Conservation (phyloP, 2,888 invertebrate genomes). For the Cephalotes varians region DNA sequence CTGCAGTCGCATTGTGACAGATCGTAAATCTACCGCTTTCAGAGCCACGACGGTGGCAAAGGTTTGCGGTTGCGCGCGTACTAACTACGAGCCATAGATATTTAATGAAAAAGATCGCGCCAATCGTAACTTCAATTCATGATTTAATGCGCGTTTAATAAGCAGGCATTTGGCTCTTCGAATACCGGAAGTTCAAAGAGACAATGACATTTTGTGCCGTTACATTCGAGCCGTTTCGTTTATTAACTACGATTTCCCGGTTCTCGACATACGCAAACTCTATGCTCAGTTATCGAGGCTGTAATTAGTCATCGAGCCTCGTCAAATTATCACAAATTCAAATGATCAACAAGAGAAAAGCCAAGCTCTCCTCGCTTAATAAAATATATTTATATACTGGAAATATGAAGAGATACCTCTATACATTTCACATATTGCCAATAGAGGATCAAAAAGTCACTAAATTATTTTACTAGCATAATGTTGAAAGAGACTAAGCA, state of each 20-base stretch:
- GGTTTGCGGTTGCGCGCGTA: not conserved
- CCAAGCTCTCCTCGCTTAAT: not conserved
- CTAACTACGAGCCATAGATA: not conserved
- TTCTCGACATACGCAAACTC: not conserved
- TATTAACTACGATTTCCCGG: not conserved
- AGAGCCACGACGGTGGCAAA: not conserved
- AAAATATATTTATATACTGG: not conserved
- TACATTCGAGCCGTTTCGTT: not conserved
- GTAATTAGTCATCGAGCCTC: conserved; percentile 5
- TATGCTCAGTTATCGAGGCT: not conserved
- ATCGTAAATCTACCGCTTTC: conserved; percentile 42
- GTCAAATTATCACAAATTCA: not conserved
- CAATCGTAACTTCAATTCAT: conserved; percentile 46
- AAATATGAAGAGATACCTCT: not conserved
- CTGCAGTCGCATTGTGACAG: conserved; percentile 18
- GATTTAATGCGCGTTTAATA: conserved; percentile 51
- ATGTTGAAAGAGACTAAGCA: not conserved
- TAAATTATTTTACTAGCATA: conserved; percentile 13
- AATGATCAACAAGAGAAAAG: not conserved
- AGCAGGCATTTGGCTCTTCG: conserved; percentile 17
- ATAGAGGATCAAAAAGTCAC: not conserved
- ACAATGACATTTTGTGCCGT: not conserved
- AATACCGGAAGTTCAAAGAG: conserved; percentile 39
- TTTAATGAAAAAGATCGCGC: conserved; percentile 34
- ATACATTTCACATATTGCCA: not conserved